A percentile compares a stretch with the other conserved stretches of the same genome.
These are phyloP conservation scores for Netelia fuscicornis DNA, from an alignment of 2,888 invertebrate genomes.

Conservation along the genomic window DNA sequence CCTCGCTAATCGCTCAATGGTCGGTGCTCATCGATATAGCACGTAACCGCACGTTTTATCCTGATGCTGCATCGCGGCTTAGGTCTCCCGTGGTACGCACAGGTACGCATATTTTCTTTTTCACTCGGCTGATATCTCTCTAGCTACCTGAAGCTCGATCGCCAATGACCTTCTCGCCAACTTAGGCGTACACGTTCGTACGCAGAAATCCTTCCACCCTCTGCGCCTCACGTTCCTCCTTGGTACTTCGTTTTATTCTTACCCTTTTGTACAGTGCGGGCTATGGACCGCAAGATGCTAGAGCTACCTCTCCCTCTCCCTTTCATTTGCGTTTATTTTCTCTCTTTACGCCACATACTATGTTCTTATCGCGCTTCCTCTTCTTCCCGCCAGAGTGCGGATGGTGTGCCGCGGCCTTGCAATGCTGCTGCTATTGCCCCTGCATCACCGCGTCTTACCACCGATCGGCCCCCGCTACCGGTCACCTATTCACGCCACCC, in stretches of 20 bases:
- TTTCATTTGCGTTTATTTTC: conserved; percentile 54
- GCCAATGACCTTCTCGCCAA: conserved; percentile 41
- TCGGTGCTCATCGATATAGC: background rate
- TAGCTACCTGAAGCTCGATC: conserved; percentile 28
- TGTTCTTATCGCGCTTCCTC: conserved; percentile 71
- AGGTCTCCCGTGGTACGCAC: background rate
- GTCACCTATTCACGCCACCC: conserved; percentile 76
- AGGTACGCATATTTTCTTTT: conserved; percentile 1
- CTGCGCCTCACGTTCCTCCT: conserved; percentile 25
- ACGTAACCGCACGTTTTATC: background rate
- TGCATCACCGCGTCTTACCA: conserved; percentile 21
- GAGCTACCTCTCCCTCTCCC: conserved; percentile 46
- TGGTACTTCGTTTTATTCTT: conserved; percentile 20
- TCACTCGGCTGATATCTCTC: background rate
- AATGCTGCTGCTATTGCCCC: conserved; percentile 75
- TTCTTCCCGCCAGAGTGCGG: conserved; percentile 76
- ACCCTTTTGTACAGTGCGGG: conserved; percentile 39
- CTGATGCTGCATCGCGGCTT: background rate
- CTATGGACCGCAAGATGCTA: conserved; percentile 64
- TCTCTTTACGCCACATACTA: conserved; percentile 66
- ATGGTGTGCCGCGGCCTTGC: conserved; percentile 80
- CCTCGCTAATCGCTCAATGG: conserved; percentile 2
- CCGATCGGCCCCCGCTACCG: conserved; percentile 33
- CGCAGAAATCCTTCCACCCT: conserved; percentile 37
- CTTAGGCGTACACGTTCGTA: conserved; percentile 36